A percentile compares a stretch with the other conserved stretches of the same genome.
Evolutionary conservation across 2,888 invertebrate species (phyloP).

Genomic region (Yponomeuta cagnagella): DNA sequence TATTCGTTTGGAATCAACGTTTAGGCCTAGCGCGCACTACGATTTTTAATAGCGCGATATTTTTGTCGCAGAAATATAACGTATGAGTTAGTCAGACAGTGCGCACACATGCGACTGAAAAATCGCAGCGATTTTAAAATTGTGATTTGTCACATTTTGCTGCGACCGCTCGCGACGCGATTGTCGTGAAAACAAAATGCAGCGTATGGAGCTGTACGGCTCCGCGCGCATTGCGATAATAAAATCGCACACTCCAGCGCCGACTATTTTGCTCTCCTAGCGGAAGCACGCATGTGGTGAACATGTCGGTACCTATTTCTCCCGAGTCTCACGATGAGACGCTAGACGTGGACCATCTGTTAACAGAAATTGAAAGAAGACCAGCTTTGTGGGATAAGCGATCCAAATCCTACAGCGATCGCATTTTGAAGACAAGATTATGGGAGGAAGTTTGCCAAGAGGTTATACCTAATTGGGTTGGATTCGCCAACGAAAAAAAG

Average conservation of each 20-base stretch:
- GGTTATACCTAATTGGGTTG: slow-evolving; percentile 12
- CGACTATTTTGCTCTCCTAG: no score
- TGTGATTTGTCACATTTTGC: no score
- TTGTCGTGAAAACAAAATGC: slow-evolving; percentile 5
- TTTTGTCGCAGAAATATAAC: no score
- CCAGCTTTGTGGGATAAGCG: slow-evolving; percentile 9
- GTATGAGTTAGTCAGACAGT: no score
- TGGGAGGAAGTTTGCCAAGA: slow-evolving; percentile 12
- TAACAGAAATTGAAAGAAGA: slow-evolving; percentile 6
- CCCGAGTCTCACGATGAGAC: slow-evolving; percentile 9
- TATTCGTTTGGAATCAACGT: no score
- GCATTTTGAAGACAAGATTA: slow-evolving; percentile 11
- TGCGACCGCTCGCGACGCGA: background rate
- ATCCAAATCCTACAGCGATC: slow-evolving; percentile 12
- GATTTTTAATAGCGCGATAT: no score
- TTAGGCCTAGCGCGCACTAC: no score
- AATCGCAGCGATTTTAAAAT: no score
- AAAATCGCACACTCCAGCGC: slow-evolving; percentile 5
- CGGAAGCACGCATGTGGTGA: background rate
- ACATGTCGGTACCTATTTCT: slow-evolving; percentile 9
- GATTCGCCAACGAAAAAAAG: no score
- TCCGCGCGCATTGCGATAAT: background rate
- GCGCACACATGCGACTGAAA: no score
- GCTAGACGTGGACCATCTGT: slow-evolving; percentile 11
- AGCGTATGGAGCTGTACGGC: slow-evolving; percentile 4